These are phyloP conservation scores for Schrankia costaestrigalis DNA, from an alignment of 2,888 invertebrate genomes.

Conservation along the genomic window DNA sequence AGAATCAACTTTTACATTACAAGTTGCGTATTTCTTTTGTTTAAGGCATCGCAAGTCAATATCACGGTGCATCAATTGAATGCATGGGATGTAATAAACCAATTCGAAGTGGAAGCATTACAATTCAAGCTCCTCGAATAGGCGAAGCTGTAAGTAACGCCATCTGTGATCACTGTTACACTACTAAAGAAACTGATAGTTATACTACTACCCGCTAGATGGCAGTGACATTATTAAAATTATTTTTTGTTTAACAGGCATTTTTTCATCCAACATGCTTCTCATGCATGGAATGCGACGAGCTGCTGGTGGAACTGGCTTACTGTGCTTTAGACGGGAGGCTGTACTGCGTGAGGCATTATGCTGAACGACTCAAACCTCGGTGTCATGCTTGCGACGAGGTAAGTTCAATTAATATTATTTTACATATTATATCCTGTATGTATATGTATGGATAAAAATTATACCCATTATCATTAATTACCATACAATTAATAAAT, in stretches of 20 bases:
- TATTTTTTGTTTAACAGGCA: conserved; percentile 49
- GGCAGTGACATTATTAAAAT: conserved; percentile 11
- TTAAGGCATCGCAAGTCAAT: conserved; percentile 82
- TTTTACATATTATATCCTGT: neutral
- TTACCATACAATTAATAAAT: conserved; percentile 4
- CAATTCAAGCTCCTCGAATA: conserved; percentile 91
- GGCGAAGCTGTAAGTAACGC: conserved; percentile 80
- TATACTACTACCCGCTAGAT: conserved; percentile 27
- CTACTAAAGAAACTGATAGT: neutral
- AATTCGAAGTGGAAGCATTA: conserved; percentile 89
- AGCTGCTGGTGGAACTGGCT: conserved; percentile 96
- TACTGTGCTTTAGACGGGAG: conserved; percentile 95
- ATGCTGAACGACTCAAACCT: conserved; percentile 97
- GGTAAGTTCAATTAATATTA: conserved; percentile 82
- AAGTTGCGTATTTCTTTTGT: conserved; percentile 16
- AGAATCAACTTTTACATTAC: conserved; percentile 15
- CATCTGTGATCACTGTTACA: conserved; percentile 23
- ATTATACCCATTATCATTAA: neutral
- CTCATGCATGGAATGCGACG: conserved; percentile 91
- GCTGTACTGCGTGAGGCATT: conserved; percentile 96
- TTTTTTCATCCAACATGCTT: conserved; percentile 97
- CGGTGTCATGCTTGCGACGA: conserved; percentile 98
- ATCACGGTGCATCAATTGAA: conserved; percentile 79
- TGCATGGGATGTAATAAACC: conserved; percentile 92
- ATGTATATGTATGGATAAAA: neutral